Conservation (phyloP, 2,888 invertebrate species). For the Tipula lateralis region DNA sequence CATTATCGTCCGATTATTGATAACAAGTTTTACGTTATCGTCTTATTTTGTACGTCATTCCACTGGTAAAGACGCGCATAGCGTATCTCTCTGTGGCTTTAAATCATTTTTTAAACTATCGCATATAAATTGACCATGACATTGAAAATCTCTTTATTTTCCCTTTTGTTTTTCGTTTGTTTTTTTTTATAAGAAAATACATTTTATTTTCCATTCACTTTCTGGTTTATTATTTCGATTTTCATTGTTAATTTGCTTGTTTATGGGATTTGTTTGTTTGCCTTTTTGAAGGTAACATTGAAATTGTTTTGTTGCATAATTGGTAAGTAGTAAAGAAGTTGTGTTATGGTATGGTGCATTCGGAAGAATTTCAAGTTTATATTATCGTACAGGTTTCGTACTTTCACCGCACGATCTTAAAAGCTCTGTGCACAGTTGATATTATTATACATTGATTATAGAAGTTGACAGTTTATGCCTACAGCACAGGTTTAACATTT, state of each 20-base stretch:
- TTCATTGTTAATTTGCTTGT: slow-evolving; percentile 1
- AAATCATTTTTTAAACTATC: background rate
- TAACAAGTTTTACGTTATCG: too few relatives aligned
- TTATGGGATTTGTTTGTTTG: background rate
- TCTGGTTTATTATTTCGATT: background rate
- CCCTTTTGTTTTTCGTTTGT: background rate
- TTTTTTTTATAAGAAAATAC: background rate
- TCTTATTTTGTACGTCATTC: too few relatives aligned
- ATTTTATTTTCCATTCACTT: slow-evolving; percentile 11
- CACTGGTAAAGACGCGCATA: background rate
- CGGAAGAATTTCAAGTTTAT: background rate
- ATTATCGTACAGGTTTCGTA: too few relatives aligned
- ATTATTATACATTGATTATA: too few relatives aligned
- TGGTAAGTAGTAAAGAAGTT: background rate
- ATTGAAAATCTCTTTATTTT: background rate
- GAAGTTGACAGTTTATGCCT: too few relatives aligned
- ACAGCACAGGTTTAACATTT: too few relatives aligned
- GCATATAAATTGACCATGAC: background rate
- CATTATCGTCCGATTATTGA: too few relatives aligned
- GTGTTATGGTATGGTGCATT: background rate
- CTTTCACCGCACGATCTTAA: too few relatives aligned
- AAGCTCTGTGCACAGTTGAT: too few relatives aligned
- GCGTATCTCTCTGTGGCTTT: background rate
- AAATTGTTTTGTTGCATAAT: background rate
- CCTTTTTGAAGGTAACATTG: background rate